Evolutionary conservation across 30 jellyfish, hydroid and myxozoan genomes (phyloP).

Genomic region (Nemopilema nomurai): DNA sequence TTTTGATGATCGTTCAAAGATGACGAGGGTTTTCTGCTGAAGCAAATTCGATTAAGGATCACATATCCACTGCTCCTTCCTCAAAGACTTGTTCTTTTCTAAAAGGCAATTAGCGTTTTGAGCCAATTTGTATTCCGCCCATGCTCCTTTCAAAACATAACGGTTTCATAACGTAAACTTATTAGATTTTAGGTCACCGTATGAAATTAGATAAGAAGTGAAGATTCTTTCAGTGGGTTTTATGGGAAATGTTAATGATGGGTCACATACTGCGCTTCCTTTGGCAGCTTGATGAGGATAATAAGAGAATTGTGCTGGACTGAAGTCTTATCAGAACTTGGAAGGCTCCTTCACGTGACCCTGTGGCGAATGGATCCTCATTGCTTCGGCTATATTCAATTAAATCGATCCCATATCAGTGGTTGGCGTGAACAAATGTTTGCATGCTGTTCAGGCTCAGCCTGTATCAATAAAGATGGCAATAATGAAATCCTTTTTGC

Average conservation of each 20-base stretch:
- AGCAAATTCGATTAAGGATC: too few species aligned
- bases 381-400: background rate
- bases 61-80: background rate
- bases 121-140: background rate
- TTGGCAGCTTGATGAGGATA: background rate
- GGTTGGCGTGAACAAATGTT: background rate
- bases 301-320: background rate
- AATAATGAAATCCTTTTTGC: background rate
- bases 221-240: background rate
- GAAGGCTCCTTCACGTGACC: background rate
- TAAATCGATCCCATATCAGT: background rate
- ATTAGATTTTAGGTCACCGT: conserved; percentile 30
- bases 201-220: conserved; percentile 27
- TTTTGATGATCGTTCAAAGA: too few species aligned
- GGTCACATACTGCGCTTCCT: conserved; percentile 21
- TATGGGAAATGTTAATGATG: conserved; percentile 1
- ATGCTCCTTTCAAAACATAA: conserved; percentile 7
- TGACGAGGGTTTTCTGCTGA: too few species aligned
- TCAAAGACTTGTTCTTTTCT: background rate
- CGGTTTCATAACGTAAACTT: conserved; percentile 6
- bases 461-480: too few species aligned
- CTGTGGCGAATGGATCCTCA: conserved; percentile 19
- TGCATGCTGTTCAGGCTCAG: background rate
- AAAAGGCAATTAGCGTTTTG: background rate
- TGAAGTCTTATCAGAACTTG: conserved; percentile 8